Conservation (phyloP, 1,140 invertebrate species). For the Drosophila pseudoobscura region DNA sequence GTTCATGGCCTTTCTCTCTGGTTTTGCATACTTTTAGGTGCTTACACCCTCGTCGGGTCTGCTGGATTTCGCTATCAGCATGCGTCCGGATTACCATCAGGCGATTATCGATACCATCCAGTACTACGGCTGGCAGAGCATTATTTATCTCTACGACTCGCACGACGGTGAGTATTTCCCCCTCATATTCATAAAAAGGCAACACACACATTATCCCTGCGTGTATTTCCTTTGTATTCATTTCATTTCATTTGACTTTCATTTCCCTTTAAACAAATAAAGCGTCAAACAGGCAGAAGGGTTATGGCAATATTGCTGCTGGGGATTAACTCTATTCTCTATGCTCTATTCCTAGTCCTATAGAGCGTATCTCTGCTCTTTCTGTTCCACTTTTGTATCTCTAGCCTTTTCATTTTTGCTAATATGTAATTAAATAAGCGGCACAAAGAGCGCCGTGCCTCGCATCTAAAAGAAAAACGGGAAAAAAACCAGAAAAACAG, state of each 20-base stretch:
- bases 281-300: conserved; percentile 39
- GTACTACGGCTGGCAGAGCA: conserved; percentile 95
- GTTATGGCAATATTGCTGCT: conserved; percentile 33
- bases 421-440: conserved; percentile 81
- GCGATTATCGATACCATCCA: conserved; percentile 96
- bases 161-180: conserved; percentile 90
- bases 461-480: conserved; percentile 39
- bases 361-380: conserved; percentile 17
- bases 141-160: conserved; percentile 97
- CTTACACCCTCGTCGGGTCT: conserved; percentile 91
- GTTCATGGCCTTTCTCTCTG: conserved; percentile 29
- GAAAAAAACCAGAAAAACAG: conserved; percentile 1
- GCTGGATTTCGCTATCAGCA: conserved; percentile 94
- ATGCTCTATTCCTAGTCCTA: conserved; percentile 15
- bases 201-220: conserved; percentile 41
- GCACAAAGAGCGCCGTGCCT: conserved; percentile 62
- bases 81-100: conserved; percentile 96
- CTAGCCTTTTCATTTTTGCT: conserved; percentile 65
- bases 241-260: conserved; percentile 74
- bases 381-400: conserved; percentile 32
- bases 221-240: conserved; percentile 58
- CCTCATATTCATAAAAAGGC: not conserved
- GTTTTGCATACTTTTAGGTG: conserved; percentile 85
- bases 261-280: conserved; percentile 61
- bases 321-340: conserved; percentile 21